Base-by-base conservation (phyloP, 2,888 invertebrate species). In the Sminthurides aquaticus region DNA sequence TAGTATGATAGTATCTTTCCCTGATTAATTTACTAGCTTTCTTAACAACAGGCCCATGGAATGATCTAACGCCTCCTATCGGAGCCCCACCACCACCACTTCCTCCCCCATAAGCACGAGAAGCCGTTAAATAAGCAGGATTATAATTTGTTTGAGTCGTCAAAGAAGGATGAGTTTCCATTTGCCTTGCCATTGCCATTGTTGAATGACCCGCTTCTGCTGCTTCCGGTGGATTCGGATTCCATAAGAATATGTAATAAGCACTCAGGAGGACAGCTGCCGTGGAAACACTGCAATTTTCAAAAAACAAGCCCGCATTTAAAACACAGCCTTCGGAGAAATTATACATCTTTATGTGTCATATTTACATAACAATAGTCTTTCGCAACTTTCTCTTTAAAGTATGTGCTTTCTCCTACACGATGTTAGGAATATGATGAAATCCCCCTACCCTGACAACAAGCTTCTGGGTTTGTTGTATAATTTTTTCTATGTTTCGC, bases 191-290 rank as follows among this genome's bases (percentile, higher is more conserved):
- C 52, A 52, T 52, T 52, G 52, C 52, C 52, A 52, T 52, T 20
- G 52, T 52, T 20, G 52, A 52, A 8, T 52, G 52, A 22, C 52
- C 20, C 20, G 15, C 52, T 8, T 52, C 52, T 5, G 52, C 20
- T 5, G 5, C 18, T 18, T 57, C 22, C 5, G 52, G n/a, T 8
- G 59, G 49, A 24, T 22, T 22, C 5, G 81, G 80, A 66, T 79
- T 78, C 81, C 81, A 81, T 52, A 81, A 74, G 57, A 81, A 76
- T 60, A 80, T 79, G 76, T 81, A 81, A 73, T 81, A 81, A 11
- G 81, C 77, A 3, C 81, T 80, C 48, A 81, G 75, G 20, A 81
- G 78, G 59, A 81, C 80, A 18, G 81, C 81, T 3, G 80, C 81
- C 67, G 81, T 74, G 1, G 81, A 81, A 24, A 81, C 81, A 27